phyloP scores from a whole-genome alignment of 1,140 invertebrate species.

The Drosophila tani region DNA sequence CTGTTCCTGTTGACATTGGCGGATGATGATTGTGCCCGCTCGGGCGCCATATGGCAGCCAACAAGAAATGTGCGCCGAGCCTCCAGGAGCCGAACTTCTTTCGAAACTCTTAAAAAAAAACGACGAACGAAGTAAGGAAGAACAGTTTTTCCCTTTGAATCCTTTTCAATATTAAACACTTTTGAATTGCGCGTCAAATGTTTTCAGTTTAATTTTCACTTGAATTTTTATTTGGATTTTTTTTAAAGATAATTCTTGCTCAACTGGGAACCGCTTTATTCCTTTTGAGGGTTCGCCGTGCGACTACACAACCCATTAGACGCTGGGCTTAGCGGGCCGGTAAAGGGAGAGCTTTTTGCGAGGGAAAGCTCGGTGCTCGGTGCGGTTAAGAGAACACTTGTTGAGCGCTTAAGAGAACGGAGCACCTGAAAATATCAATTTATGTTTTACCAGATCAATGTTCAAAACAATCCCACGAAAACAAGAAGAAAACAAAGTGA shows the following conservation, averaged over 20 bases:
- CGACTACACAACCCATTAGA: constrained; percentile 9
- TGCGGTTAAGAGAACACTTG: constrained; percentile 21
- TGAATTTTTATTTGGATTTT: neutral
- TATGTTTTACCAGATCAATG: neutral
- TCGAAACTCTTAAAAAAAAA: neutral
- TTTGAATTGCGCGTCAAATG: constrained; percentile 3
- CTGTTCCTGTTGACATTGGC: constrained; percentile 35
- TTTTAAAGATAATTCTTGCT: no score
- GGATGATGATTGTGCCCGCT: neutral
- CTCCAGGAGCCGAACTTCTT: neutral
- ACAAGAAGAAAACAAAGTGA: no score
- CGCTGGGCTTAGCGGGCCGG: constrained; percentile 12
- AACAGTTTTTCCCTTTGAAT: neutral
- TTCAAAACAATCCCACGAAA: neutral
- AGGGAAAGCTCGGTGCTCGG: constrained; percentile 23
- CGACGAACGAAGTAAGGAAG: neutral
- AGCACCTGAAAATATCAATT: neutral
- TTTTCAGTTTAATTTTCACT: neutral
- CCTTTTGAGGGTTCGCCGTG: constrained; percentile 15
- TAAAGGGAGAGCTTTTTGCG: constrained; percentile 22
- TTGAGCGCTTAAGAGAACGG: constrained; percentile 9
- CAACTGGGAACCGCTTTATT: constrained; percentile 17
- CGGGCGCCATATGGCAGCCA: constrained; percentile 42
- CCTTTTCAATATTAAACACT: neutral
- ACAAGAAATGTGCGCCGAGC: neutral